Conservation (phyloP, 1,140 invertebrate species). For the Zophobas atratus region DNA sequence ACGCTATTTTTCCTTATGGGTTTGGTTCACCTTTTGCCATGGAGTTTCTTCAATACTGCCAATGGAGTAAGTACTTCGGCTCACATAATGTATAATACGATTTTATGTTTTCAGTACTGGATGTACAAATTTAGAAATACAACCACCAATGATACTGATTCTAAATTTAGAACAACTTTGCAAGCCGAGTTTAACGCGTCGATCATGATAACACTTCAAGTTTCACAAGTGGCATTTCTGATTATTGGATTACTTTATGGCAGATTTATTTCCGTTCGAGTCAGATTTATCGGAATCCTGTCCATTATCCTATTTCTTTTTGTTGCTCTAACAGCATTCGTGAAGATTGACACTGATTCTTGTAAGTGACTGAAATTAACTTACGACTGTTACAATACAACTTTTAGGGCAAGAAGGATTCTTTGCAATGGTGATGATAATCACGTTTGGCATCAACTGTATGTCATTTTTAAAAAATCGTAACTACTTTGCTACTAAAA, state of each 20-base stretch:
- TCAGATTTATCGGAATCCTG: not conserved
- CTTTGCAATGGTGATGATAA: not conserved
- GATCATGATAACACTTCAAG: constrained; percentile 1
- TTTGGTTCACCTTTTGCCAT: constrained; percentile 6
- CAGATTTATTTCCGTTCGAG: not conserved
- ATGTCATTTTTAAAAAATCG: not conserved
- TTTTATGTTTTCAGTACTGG: constrained; percentile 26
- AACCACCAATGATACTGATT: not conserved
- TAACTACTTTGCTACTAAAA: no score
- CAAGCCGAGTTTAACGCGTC: constrained; percentile 5
- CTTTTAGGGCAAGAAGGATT: constrained; percentile 1
- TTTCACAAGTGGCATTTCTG: not conserved
- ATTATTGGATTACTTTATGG: constrained; percentile 1
- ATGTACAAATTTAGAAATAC: constrained; percentile 36
- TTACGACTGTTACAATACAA: not conserved
- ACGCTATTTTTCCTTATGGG: constrained; percentile 15
- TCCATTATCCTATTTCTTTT: not conserved
- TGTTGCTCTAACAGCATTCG: not conserved
- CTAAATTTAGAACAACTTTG: not conserved
- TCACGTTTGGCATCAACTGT: not conserved
- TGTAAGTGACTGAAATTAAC: not conserved
- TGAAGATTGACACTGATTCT: not conserved
- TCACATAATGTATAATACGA: no score
- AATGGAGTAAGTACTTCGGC: constrained; percentile 5
- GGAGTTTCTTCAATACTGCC: constrained; percentile 18